phyloP scores from a whole-genome alignment of 2,113 vertebrate species.

The Myotis brandtii region DNA sequence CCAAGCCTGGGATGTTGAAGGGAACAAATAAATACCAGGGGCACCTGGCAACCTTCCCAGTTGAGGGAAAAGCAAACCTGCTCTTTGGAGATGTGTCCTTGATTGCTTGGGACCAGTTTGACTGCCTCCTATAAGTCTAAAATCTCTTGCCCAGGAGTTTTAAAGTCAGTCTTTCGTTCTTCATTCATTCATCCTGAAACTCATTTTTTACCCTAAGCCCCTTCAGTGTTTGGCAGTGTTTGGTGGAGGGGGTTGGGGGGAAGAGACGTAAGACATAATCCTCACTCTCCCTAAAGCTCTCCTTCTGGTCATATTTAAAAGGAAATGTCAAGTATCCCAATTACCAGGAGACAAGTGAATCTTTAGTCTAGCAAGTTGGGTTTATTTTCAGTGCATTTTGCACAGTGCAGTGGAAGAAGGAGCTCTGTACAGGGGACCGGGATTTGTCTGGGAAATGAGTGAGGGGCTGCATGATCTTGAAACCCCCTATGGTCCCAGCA shows the following conservation, averaged over 20 bases:
- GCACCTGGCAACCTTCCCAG: slow-evolving; percentile 76
- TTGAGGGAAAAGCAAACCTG: neutral
- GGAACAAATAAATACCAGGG: slow-evolving; percentile 80
- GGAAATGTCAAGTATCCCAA: neutral
- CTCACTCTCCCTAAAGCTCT: neutral
- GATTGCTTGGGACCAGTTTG: neutral
- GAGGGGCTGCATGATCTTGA: neutral
- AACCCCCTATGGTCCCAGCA: neutral
- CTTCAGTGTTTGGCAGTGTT: neutral
- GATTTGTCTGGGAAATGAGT: neutral
- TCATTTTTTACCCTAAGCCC: neutral
- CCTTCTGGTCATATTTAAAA: neutral
- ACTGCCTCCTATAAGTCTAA: slow-evolving; percentile 37
- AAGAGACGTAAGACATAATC: neutral
- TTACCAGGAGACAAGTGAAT: neutral
- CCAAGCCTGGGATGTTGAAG: slow-evolving; percentile 55
- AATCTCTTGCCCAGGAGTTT: slow-evolving; percentile 56
- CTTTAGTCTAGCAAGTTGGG: neutral
- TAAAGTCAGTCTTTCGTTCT: neutral
- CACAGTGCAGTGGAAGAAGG: neutral
- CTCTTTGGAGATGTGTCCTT: slow-evolving; percentile 46
- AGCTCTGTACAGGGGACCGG: neutral
- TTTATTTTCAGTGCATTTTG: slow-evolving; percentile 29
- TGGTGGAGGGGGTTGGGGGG: neutral
- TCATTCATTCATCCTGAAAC: neutral